Percentiles rank a stretch among this genome's conserved stretches.
Conservation (phyloP, 2,797 vertebrate genomes). For the Prunella strophiata region DNA sequence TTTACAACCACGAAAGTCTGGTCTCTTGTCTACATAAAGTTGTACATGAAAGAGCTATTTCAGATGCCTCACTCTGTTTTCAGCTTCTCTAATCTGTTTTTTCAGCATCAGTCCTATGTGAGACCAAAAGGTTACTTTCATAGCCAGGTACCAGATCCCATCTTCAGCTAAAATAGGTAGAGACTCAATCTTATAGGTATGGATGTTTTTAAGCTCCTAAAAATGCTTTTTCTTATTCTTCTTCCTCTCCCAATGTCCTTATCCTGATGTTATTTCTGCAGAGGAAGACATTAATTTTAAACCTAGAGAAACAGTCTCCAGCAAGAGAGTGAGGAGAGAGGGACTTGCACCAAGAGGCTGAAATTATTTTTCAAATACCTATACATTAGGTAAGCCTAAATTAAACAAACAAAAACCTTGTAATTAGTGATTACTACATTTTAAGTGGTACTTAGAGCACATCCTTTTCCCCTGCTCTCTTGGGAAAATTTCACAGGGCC, state of each 20-base stretch:
- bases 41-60: not conserved
- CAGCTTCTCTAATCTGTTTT: not conserved
- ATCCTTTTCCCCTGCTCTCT: not conserved
- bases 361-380: conserved; percentile 30
- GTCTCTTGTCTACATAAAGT: not conserved
- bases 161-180: not conserved
- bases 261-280: not conserved
- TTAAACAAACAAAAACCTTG: not conserved
- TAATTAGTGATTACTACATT: not conserved
- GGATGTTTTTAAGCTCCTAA: not conserved
- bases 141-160: not conserved
- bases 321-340: not conserved
- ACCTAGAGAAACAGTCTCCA: not conserved
- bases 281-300: not conserved
- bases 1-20: not conserved
- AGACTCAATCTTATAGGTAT: not conserved
- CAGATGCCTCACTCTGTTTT: not conserved
- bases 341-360: not conserved
- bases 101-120: not conserved
- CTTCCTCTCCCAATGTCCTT: not conserved
- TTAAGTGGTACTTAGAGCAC: not conserved
- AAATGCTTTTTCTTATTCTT: not conserved
- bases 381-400: not conserved
- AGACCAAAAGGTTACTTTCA: not conserved
- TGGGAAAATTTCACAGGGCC: not conserved